Base-by-base conservation (phyloP, 1,140 invertebrate species). In the Leptopilina boulardi region DNA sequence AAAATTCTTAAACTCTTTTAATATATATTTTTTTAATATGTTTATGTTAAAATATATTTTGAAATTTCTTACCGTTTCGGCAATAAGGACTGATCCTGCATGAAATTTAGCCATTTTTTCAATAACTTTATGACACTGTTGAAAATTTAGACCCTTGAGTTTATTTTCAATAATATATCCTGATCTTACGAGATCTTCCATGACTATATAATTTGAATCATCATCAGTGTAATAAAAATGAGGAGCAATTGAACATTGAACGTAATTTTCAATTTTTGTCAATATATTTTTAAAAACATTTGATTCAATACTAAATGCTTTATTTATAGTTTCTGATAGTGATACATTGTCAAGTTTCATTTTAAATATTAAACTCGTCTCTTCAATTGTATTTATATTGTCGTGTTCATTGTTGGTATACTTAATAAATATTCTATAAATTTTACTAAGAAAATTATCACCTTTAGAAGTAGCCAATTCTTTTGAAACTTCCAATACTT, bases 41-140 rank as follows among this genome's bases (percentile, higher is more conserved):
- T 34, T 34, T 34, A 34, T 34, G 2, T 34, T 34, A 34, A 34
- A 34, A 34, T 34, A 34, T 3, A 3, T 23, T 23, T 59, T 59
- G 23, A 11, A 4, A 23, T 59, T 6, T 66, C 21, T 44, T 81
- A 91, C 91, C 85, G 89, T 86, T 83, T 90, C 86, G 59, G 89
- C 85, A 73, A 92, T 79, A 8, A 89, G 86, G 54, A 91, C 88
- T 0, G 92, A 91, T 0, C 90, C 89, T 11, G 92, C 93, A 82
- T 93, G 93, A 79, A 92, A 89, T 76, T 89, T 90, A 8, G 92
- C 93, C 75, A 93, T 41, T 71, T 91, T 91, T 3, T 90, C 82
- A 0, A 93, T 81, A 11, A 91, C 89, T 5, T 91, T 77, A 11
- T 86, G 79, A 3, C 89, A 85, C 42, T 91, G 87, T 10, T 88